Conservation (phyloP, 1,140 invertebrate genomes). For the Drosophila tropicalis region DNA sequence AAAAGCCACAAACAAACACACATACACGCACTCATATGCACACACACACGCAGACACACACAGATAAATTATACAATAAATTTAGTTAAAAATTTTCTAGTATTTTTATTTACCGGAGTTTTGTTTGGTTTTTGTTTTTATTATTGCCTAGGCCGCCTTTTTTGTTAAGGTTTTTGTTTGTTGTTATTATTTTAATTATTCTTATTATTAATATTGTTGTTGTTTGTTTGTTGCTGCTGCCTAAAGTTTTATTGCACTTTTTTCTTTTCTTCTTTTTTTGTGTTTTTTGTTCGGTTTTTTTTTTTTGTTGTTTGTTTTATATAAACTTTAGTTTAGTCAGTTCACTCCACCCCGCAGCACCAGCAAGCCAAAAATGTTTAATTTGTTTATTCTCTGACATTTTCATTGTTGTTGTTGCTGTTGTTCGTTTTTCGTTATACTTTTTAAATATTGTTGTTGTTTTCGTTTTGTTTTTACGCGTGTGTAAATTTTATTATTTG, state of each 20-base stretch:
- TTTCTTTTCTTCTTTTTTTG: conserved; percentile 40
- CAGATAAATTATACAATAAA: conserved; percentile 38
- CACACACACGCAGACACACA: neutral
- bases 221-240: conserved; percentile 28
- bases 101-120: conserved; percentile 16
- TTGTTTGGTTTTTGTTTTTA: conserved; percentile 34
- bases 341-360: conserved; percentile 46
- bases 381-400: conserved; percentile 11
- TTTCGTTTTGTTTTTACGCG: neutral
- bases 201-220: conserved; percentile 32
- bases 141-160: conserved; percentile 20
- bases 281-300: conserved; percentile 49
- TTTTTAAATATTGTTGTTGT: conserved; percentile 10
- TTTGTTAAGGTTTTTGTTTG: conserved; percentile 37
- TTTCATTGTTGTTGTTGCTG: neutral
- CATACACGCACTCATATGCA: conserved; percentile 17
- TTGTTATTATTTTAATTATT: neutral
- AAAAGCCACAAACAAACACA: conserved; percentile 54
- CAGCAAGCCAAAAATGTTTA: conserved; percentile 1
- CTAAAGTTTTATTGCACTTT: conserved; percentile 55
- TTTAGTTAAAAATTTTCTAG: neutral
- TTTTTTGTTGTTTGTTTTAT: conserved; percentile 40
- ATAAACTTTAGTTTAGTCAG: conserved; percentile 69
- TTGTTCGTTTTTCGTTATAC: conserved; percentile 9
- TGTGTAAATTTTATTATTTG: conserved; percentile 14